Evolutionary conservation across 2,113 vertebrate species (phyloP).

Genomic region (Pholis gunnellus): DNA sequence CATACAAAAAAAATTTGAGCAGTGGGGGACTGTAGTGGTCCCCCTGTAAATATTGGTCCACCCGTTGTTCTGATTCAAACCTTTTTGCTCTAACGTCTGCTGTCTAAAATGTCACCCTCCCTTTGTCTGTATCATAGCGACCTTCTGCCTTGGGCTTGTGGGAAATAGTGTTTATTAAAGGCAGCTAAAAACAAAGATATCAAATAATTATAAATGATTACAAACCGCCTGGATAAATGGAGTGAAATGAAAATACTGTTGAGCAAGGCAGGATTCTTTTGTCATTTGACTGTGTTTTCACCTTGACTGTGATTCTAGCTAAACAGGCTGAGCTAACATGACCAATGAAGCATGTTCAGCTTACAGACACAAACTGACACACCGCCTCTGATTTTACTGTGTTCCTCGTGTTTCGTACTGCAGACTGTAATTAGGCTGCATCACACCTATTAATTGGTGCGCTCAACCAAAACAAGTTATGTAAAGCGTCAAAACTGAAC

Average conservation of each 20-base stretch:
- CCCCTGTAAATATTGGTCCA: background rate
- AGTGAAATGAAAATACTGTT: background rate
- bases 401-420: background rate
- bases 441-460: background rate
- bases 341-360: background rate
- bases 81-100: background rate
- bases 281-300: background rate
- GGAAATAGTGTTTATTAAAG: background rate
- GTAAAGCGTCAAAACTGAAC: background rate
- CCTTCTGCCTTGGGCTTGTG: background rate
- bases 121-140: background rate
- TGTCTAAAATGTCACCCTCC: background rate
- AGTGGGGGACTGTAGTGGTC: too few species aligned
- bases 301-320: background rate
- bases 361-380: background rate
- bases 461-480: background rate
- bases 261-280: background rate
- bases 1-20: too few species aligned
- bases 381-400: background rate
- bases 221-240: background rate
- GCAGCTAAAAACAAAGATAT: background rate
- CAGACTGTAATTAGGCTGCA: background rate
- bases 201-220: background rate
- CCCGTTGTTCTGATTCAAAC: background rate
- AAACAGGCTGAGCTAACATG: conserved; percentile 7